Conservation (phyloP, 2,888 invertebrate species). For the Lepidocyrtoides sp. region DNA sequence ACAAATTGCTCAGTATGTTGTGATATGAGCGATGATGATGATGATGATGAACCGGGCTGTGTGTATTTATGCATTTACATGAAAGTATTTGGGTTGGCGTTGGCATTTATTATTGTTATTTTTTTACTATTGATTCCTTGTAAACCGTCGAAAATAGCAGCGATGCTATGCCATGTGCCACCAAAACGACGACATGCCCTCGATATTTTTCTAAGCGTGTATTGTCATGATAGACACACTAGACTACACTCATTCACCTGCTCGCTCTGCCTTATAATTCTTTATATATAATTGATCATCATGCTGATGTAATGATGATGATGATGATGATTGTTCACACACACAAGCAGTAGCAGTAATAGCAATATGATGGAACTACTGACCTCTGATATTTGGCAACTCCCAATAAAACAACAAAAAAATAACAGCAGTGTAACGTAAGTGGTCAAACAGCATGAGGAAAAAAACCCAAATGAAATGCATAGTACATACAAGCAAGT, state of each 20-base stretch:
- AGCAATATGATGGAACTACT: neutral
- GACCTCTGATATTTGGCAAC: conserved; percentile 57
- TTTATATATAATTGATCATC: conserved; percentile 38
- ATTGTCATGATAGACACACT: neutral
- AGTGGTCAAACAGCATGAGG: neutral
- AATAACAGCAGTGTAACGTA: neutral
- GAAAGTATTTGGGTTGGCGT: conserved; percentile 49
- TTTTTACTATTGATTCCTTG: conserved; percentile 36
- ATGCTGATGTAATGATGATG: neutral
- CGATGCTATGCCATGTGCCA: neutral
- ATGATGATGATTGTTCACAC: neutral
- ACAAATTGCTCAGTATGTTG: neutral
- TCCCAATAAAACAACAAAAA: conserved; percentile 12
- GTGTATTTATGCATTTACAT: neutral
- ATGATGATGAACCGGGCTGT: neutral
- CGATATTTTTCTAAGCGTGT: neutral
- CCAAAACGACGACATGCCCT: neutral
- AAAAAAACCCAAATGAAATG: neutral
- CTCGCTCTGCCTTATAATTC: conserved; percentile 38
- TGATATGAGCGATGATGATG: neutral
- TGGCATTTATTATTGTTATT: conserved; percentile 50
- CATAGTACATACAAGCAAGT: neutral
- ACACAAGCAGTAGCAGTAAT: neutral
- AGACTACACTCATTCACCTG: conserved; percentile 15
- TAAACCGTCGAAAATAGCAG: neutral